phyloP scores from a whole-genome alignment of 1,140 invertebrate species.

The Nasonia giraulti region DNA sequence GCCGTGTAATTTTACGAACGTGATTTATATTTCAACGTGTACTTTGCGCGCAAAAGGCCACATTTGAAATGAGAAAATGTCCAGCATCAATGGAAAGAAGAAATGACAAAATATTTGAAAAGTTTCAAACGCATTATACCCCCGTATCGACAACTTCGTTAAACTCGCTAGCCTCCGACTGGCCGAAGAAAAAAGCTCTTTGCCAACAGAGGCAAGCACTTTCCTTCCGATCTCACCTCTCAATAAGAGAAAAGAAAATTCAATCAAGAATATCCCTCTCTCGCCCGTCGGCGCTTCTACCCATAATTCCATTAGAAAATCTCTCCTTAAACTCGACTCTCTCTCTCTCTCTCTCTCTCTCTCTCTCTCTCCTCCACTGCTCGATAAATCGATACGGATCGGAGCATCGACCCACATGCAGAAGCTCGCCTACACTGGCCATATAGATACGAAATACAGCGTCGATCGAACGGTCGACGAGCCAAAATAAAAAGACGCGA shows the following conservation, averaged over 20 bases:
- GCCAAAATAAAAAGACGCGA: not conserved
- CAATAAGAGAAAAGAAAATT: not conserved
- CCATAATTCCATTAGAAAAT: constrained; percentile 1
- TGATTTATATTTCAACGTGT: no score
- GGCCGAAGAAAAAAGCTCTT: not conserved
- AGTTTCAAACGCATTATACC: not conserved
- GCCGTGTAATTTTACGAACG: no score
- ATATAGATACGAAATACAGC: not conserved
- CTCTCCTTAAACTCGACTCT: constrained; percentile 7
- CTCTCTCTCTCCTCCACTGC: not conserved
- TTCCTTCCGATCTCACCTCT: not conserved
- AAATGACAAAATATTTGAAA: not conserved
- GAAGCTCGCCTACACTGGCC: not conserved
- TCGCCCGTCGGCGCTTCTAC: not conserved
- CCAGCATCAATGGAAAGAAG: no score
- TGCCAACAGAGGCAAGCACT: not conserved
- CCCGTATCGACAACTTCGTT: not conserved
- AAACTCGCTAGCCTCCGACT: not conserved
- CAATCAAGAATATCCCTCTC: not conserved
- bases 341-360: not conserved
- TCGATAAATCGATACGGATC: constrained; percentile 27
- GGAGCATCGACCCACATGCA: not conserved
- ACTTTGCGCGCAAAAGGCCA: no score
- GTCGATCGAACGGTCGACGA: not conserved
- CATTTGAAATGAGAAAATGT: no score